Conservation (phyloP, 2,888 invertebrate species). For the Scaeva pyrastri region DNA sequence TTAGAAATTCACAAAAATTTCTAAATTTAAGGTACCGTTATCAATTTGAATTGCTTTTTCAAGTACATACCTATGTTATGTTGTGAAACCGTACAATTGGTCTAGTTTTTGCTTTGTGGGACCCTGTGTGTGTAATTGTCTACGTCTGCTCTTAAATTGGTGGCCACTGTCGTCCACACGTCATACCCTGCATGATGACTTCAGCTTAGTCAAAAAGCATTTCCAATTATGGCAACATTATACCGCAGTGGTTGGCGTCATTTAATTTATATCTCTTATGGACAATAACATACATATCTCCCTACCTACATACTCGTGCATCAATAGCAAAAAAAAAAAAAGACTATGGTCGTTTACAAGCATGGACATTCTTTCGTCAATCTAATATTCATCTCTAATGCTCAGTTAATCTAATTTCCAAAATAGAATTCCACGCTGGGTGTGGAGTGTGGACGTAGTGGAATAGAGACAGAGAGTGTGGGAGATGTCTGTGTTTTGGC, state of each 20-base stretch:
- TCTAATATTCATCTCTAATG: slow-evolving; percentile 62
- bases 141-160: slow-evolving; percentile 29
- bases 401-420: slow-evolving; percentile 74
- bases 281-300: neutral
- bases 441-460: neutral
- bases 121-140: slow-evolving; percentile 14
- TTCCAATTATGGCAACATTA: slow-evolving; percentile 10
- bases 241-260: slow-evolving; percentile 48
- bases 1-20: too few species aligned
- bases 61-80: too few species aligned
- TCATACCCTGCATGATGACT: slow-evolving; percentile 41
- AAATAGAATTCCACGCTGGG: slow-evolving; percentile 68
- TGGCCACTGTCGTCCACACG: slow-evolving; percentile 49
- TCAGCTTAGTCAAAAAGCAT: neutral
- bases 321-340: neutral
- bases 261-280: slow-evolving; percentile 51
- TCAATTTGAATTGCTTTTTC: too few species aligned
- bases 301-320: too few species aligned
- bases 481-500: slow-evolving; percentile 27
- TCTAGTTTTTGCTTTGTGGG: neutral
- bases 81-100: neutral
- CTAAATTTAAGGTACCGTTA: too few species aligned
- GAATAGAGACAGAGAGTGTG: neutral
- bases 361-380: slow-evolving; percentile 43
- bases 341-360: neutral